These are phyloP conservation scores for Enteromius afrohamiltoni DNA, from an alignment of 2,797 vertebrate genomes.

Conservation along the genomic window DNA sequence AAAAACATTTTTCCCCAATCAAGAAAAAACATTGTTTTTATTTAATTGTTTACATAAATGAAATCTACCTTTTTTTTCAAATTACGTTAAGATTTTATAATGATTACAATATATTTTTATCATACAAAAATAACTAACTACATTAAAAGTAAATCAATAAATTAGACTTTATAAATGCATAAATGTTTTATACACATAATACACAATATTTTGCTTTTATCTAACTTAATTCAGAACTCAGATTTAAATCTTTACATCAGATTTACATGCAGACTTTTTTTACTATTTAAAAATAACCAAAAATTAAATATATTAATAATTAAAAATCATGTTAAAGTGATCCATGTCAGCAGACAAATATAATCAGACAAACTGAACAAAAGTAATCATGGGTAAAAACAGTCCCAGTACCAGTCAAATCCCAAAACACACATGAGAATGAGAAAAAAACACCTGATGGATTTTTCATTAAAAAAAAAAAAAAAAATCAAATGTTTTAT, in stretches of 20 bases:
- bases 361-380: conserved; percentile 2
- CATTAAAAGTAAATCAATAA: not conserved
- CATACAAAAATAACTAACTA: too few relatives aligned
- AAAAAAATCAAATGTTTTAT: conserved; percentile 2
- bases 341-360: not conserved
- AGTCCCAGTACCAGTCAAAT: conserved; percentile 20
- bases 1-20: too few relatives aligned
- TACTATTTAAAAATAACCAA: not conserved
- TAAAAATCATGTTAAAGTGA: not conserved
- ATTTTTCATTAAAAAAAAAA: not conserved
- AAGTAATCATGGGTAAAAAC: conserved; percentile 33
- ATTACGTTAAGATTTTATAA: not conserved
- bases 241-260: not conserved
- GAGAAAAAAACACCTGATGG: not conserved
- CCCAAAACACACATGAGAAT: not conserved
- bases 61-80: not conserved
- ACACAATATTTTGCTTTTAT: too few relatives aligned
- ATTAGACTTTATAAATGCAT: not conserved
- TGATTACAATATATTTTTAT: too few relatives aligned
- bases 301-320: not conserved
- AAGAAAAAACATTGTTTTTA: too few relatives aligned
- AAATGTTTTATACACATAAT: not conserved
- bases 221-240: not conserved
- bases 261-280: not conserved
- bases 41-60: not conserved